Conservation (phyloP, 1,140 invertebrate genomes). For the Pseudomyrmex sp. region DNA sequence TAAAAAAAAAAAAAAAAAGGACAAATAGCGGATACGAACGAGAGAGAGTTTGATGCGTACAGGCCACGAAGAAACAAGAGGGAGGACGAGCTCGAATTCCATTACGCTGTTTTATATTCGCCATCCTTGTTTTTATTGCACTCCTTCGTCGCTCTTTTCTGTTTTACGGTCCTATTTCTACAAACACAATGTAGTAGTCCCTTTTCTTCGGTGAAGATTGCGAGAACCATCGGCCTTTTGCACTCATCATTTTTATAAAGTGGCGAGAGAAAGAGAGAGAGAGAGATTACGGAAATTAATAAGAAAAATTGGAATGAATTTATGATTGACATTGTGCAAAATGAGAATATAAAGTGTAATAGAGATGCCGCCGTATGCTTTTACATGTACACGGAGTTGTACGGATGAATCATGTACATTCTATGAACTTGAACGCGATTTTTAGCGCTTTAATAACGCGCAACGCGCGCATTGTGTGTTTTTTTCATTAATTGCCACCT, state of each 20-base stretch:
- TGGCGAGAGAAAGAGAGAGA: neutral
- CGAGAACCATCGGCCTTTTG: constrained; percentile 18
- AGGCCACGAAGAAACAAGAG: constrained; percentile 1
- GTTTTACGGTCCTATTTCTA: constrained; percentile 41
- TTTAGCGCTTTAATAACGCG: neutral
- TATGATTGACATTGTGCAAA: constrained; percentile 4
- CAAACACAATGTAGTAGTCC: constrained; percentile 45
- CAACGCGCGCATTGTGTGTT: too few relatives aligned
- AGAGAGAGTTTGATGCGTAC: constrained; percentile 11
- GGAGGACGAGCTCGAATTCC: constrained; percentile 50
- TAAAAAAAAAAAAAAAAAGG: constrained; percentile 45
- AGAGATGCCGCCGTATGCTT: neutral
- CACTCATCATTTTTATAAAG: neutral
- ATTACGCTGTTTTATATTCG: constrained; percentile 63
- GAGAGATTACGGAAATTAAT: neutral
- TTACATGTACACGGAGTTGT: neutral
- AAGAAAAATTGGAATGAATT: constrained; percentile 20
- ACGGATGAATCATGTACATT: neutral
- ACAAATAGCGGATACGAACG: constrained; percentile 53
- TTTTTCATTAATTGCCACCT: neutral
- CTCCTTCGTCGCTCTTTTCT: constrained; percentile 27
- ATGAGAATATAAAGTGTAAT: constrained; percentile 19
- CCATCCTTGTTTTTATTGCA: constrained; percentile 59
- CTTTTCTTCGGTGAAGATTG: constrained; percentile 19
- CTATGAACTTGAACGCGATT: neutral